A percentile compares a stretch with the other conserved stretches of the same genome.
Conservation (phyloP, 1,140 invertebrate species). For the Chironomus striatipennis region DNA sequence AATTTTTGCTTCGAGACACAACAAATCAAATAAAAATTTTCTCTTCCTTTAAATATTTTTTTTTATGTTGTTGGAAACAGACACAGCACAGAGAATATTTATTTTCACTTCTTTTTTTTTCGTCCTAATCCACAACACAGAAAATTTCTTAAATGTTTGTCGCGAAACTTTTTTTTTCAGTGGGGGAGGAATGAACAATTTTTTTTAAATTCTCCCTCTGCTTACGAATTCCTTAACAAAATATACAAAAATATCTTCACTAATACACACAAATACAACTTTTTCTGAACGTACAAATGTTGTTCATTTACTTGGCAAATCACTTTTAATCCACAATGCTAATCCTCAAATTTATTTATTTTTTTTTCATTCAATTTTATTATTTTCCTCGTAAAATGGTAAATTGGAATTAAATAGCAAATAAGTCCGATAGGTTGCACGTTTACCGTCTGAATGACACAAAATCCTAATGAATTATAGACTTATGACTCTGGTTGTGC, state of each 20-base stretch:
- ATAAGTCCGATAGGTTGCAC: not conserved
- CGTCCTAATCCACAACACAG: not conserved
- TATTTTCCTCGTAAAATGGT: too few relatives aligned
- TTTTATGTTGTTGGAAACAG: not conserved
- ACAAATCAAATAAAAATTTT: not conserved
- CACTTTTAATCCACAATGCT: constrained; percentile 17
- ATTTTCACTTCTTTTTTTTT: not conserved
- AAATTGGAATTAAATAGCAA: too few relatives aligned
- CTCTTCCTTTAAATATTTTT: not conserved
- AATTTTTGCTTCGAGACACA: not conserved
- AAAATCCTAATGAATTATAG: not conserved
- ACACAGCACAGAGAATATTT: not conserved
- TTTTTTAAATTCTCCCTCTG: not conserved
- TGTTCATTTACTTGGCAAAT: not conserved
- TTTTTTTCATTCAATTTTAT: not conserved
- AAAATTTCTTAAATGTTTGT: not conserved
- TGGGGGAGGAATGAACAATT: not conserved
- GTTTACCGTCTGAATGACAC: not conserved
- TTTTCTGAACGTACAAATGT: not conserved
- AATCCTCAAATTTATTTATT: not conserved
- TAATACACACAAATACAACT: constrained; percentile 15
- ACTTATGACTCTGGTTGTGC: too few relatives aligned
- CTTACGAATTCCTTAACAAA: not conserved
- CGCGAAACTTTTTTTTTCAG: not conserved
- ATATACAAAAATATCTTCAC: not conserved